Base-by-base conservation (phyloP, 2,888 invertebrate species). In the Drosophila borborema region DNA sequence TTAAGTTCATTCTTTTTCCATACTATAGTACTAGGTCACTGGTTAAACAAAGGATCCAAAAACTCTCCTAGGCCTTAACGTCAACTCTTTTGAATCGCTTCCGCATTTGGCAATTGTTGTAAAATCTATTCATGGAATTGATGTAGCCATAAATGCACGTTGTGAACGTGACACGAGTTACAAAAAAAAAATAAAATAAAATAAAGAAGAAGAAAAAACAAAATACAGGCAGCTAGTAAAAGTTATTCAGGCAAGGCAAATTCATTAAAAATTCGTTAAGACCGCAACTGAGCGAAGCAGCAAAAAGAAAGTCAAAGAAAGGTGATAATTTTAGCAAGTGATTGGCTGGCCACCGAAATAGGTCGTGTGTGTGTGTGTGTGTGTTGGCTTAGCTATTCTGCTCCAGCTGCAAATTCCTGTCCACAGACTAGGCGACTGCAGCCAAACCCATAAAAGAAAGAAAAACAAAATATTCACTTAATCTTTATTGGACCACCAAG, bases 221-320 rank as follows among this genome's bases (percentile, higher is more conserved):
- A 40, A 23, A 54, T 36, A 16, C 54, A 40, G 38, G 51, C 69
- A 53, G 34, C 69, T 79, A 86, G 86, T 86, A 86, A 89, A 86
- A 86, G 86, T 89, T 89, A 86, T 86, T 89, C 86, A 77, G 68
- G 66, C 74, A 74, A 64, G 67, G 78, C 62, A 80, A 86, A 86
- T 86, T 86, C 84, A 84, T 86, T 83, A 85, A 72, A 86, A 88
- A 81, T 83, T 83, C 86, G 80, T 83, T 83, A 86, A 76, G 80
- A 80, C 75, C 64, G 51, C 43, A 48, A 64, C 60, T 58, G 55
- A 66, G 41, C 74, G 70, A 64, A 65, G 64, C 72, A 54, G 66
- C 72, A 77, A 86, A 88, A 86, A 88, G 86, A 88, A 86, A 86
- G 86, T 89, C 86, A 80, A 78, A 65, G 82, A 89, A 88, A 86